Conservation (phyloP, 2,888 invertebrate species). For the Colostygia pectinataria region DNA sequence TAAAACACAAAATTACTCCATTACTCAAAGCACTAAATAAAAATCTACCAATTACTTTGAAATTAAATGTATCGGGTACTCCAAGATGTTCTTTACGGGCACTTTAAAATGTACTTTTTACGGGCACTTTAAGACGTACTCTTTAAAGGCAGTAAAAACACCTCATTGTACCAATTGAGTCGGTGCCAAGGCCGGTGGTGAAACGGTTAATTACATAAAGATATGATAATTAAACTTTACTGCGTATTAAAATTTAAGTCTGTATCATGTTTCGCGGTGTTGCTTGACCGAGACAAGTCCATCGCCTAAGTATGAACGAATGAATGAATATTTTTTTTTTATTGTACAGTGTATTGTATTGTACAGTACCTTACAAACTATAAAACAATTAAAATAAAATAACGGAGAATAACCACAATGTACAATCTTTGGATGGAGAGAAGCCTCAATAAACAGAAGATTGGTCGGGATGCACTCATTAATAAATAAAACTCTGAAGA, state of each 20-base stretch:
- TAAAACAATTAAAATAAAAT: too few relatives aligned
- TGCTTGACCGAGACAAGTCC: constrained; percentile 1
- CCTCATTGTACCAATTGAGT: constrained; percentile 35
- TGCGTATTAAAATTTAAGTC: constrained; percentile 47
- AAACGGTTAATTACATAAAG: constrained; percentile 45
- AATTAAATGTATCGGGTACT: constrained; percentile 26
- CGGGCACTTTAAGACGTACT: constrained; percentile 25
- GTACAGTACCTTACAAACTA: too few relatives aligned
- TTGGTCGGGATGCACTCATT: too few relatives aligned
- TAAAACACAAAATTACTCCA: neutral
- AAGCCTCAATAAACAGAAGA: too few relatives aligned
- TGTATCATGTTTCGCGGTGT: constrained; percentile 23
- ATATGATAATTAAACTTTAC: constrained; percentile 46
- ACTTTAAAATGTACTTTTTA: too few relatives aligned
- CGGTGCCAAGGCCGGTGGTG: constrained; percentile 34
- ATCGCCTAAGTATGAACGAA: constrained; percentile 4
- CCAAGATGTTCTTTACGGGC: too few relatives aligned
- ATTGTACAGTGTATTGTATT: too few relatives aligned
- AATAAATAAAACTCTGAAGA: too few relatives aligned
- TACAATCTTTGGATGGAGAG: too few relatives aligned
- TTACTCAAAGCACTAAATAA: neutral
- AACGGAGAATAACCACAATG: too few relatives aligned
- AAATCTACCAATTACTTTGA: constrained; percentile 10
- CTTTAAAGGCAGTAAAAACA: constrained; percentile 31
- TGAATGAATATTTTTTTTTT: too few relatives aligned